Conservation (phyloP, 1,140 invertebrate genomes). For the Micrasema longulum region DNA sequence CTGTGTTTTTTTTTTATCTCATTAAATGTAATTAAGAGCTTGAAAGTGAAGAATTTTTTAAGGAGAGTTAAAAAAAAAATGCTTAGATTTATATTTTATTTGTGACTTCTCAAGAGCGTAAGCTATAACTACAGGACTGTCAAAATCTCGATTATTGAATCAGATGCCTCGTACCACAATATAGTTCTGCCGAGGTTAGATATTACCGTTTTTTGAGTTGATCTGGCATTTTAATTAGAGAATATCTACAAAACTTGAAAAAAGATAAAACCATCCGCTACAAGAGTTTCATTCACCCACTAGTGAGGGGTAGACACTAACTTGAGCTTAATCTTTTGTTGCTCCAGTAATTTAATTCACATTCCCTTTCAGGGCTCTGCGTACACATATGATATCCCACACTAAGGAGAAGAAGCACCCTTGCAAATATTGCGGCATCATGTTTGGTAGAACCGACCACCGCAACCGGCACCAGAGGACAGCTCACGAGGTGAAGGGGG, state of each 20-base stretch:
- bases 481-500: slow-evolving; percentile 56
- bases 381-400: slow-evolving; percentile 61
- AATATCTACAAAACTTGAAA: not conserved
- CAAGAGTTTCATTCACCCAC: not conserved
- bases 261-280: not conserved
- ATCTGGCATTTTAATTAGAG: not conserved
- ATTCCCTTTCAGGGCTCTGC: slow-evolving; percentile 39
- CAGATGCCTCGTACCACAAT: too few relatives aligned
- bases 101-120: too few relatives aligned
- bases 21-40: too few relatives aligned
- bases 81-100: too few relatives aligned
- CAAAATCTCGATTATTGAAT: too few relatives aligned
- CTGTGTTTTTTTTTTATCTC: too few relatives aligned
- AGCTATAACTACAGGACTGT: too few relatives aligned
- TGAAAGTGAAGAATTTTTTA: too few relatives aligned
- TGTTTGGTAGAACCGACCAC: slow-evolving; percentile 64
- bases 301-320: not conserved
- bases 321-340: not conserved
- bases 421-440: slow-evolving; percentile 63
- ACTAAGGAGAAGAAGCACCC: slow-evolving; percentile 60
- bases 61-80: too few relatives aligned
- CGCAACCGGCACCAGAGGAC: slow-evolving; percentile 61
- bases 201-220: not conserved
- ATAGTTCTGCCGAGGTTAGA: not conserved
- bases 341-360: not conserved